A percentile compares a stretch with the other conserved stretches of the same genome.
phyloP scores from a whole-genome alignment of 2,888 invertebrate species.

The Nephrotoma flavescens region DNA sequence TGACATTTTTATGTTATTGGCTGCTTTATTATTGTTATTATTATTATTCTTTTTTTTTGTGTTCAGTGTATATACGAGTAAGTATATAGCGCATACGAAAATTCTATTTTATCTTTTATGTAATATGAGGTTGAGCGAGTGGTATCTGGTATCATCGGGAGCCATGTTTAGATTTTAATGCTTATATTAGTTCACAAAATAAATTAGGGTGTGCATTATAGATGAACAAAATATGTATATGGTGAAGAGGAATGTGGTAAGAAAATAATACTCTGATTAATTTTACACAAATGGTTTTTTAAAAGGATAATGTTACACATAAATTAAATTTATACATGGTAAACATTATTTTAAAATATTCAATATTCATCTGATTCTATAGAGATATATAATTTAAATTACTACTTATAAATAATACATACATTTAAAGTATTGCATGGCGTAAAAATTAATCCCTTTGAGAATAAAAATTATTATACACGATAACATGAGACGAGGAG shows the following conservation, averaged over 20 bases:
- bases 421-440: too few relatives aligned
- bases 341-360: too few relatives aligned
- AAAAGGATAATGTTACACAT: not conserved
- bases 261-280: not conserved
- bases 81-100: not conserved
- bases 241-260: not conserved
- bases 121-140: not conserved
- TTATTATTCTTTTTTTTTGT: not conserved
- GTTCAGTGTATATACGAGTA: not conserved
- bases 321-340: too few relatives aligned
- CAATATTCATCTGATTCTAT: too few relatives aligned
- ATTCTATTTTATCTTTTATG: not conserved
- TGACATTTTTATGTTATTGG: not conserved
- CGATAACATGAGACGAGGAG: too few relatives aligned
- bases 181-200: not conserved
- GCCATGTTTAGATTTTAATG: not conserved
- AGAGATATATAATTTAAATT: too few relatives aligned
- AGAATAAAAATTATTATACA: too few relatives aligned
- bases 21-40: not conserved
- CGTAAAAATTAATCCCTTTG: too few relatives aligned
- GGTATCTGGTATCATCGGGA: not conserved
- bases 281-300: not conserved
- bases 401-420: too few relatives aligned
- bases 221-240: not conserved
- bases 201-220: not conserved